phyloP scores from a whole-genome alignment of 2,797 vertebrate genomes.

The Molossus alvarezi region DNA sequence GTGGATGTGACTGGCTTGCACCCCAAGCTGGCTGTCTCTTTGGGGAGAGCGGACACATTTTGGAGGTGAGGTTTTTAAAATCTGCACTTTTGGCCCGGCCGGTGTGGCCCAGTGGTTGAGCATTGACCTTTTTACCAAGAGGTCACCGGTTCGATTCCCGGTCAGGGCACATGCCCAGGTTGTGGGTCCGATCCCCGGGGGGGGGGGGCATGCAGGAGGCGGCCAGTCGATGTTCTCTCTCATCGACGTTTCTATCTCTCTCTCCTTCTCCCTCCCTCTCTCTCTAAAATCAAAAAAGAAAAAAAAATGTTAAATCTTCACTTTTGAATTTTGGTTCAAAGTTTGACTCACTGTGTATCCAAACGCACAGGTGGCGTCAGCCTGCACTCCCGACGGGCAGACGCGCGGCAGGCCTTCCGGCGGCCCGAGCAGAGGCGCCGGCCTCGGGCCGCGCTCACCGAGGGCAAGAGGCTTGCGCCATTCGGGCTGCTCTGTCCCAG shows the following conservation, averaged over 20 bases:
- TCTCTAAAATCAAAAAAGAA: too few species aligned
- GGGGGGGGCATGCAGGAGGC: too few species aligned
- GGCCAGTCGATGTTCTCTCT: too few species aligned
- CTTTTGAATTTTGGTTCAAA: slow-evolving; percentile 16
- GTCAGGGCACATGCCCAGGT: too few species aligned
- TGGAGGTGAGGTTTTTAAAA: neutral
- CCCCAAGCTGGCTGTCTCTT: neutral
- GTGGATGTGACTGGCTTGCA: neutral
- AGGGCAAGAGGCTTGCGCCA: neutral
- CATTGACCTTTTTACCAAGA: too few species aligned
- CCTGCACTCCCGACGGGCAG: neutral
- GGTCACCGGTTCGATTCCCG: too few species aligned
- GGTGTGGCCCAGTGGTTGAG: too few species aligned
- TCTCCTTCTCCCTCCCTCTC: too few species aligned
- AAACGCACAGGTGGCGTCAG: neutral
- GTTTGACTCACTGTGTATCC: neutral
- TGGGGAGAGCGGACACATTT: neutral
- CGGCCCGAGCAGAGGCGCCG: neutral
- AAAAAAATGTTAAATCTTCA: neutral
- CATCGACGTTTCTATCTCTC: too few species aligned
- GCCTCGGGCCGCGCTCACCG: neutral
- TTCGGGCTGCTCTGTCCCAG: neutral
- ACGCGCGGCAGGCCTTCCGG: too few species aligned
- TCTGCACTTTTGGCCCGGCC: neutral
- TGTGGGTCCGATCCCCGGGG: too few species aligned